Base-by-base conservation (phyloP, 2,888 invertebrate species). In the Limulus polyphemus region DNA sequence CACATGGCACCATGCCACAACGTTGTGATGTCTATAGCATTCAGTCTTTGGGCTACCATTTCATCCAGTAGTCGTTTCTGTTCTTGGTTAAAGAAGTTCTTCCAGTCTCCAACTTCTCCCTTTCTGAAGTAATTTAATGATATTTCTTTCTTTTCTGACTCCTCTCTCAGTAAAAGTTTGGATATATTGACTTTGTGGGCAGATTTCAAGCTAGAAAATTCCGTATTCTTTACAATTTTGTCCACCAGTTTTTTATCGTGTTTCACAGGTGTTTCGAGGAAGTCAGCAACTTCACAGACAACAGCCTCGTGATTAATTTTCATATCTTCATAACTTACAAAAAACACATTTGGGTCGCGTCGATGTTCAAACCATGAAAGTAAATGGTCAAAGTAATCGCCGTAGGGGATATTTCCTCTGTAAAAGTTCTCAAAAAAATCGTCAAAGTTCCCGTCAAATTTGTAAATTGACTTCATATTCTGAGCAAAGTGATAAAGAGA, bases 251-350 rank as follows among this genome's bases (percentile, higher is more conserved):
- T 56, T 2, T 62, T 13, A 13, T 52, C 56, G 57, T 63, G 60
- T 11, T 60, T 52, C 14, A 32, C 32, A 32, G 32, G 32, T 32
- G 60, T 50, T 11, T 67, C 68, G 1, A 72, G 55, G 56, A 72
- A 72, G 11, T 60, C 14, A 1, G 69, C 70, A 10, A 72, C 65
- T 58, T 66, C 62, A 2, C 62, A 46, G 48, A 72, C 60, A 2
- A 62, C 59, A 17, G 60, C 60, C 16, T 54, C 57, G 17, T 69
- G 65, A 54, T 71, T 62, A 5, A 61, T 65, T 63, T 77, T 75
- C 73, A 78, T 72, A 55, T 77, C 74, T 62, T 78, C 77, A 64
- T 74, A 78, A 56, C 72, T 75, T 32, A 76, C 59, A 56, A 77
- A 71, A 10, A 73, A 67, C 3, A 78, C 70, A 59, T 76, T 75